Percentiles rank a stretch among this genome's conserved stretches.
Conservation (phyloP, 2,113 vertebrate species). For the Salvator merianae region DNA sequence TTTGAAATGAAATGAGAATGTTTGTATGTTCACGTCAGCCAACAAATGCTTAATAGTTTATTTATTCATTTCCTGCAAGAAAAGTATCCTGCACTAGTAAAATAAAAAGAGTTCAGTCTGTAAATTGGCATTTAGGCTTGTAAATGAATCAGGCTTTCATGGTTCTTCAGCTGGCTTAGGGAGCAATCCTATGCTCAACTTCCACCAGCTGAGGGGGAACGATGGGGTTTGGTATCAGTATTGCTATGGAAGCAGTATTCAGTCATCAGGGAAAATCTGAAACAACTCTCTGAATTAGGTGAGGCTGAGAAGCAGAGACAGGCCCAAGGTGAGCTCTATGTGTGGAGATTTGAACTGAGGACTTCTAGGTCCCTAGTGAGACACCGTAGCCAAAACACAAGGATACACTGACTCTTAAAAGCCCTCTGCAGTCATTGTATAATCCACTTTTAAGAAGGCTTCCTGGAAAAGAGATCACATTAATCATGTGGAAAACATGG, state of each 20-base stretch:
- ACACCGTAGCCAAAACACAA: too few species aligned
- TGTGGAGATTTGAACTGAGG: too few species aligned
- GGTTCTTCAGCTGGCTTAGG: slow-evolving; percentile 30
- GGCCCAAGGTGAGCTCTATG: too few species aligned
- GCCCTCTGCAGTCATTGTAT: too few species aligned
- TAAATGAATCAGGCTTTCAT: slow-evolving; percentile 39
- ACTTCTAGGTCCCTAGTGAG: too few species aligned
- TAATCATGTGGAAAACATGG: too few species aligned
- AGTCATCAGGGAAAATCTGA: too few species aligned
- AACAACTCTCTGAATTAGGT: too few species aligned
- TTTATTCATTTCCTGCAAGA: slow-evolving; percentile 37
- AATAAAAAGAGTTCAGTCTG: slow-evolving; percentile 47
- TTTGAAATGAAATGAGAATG: slow-evolving; percentile 34
- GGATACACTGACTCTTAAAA: too few species aligned
- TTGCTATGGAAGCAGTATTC: not conserved
- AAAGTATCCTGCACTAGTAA: slow-evolving; percentile 32
- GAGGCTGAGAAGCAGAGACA: not conserved
- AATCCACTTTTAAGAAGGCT: too few species aligned
- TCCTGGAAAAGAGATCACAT: too few species aligned
- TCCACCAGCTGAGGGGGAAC: not conserved
- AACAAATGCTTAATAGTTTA: not conserved
- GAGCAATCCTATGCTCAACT: not conserved
- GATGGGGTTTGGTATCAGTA: not conserved
- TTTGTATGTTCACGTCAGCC: slow-evolving; percentile 34
- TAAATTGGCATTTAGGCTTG: not conserved